Evolutionary conservation across 1,140 invertebrate genomes (phyloP).

Genomic region (Euwallacea fornicatus): DNA sequence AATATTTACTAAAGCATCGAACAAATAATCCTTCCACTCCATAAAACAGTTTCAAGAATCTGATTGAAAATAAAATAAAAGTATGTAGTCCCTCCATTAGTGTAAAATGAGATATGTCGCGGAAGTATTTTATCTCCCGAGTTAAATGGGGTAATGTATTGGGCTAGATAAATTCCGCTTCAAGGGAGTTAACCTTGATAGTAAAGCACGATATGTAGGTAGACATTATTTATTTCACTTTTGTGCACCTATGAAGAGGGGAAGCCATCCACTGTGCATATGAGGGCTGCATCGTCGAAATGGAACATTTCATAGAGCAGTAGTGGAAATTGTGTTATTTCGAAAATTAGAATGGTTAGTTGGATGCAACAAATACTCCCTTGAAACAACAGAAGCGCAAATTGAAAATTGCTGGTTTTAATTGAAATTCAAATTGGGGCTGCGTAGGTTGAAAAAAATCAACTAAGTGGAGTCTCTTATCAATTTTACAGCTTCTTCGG

Average conservation of each 20-base stretch:
- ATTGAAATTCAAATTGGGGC: too few relatives aligned
- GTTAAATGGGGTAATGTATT: background rate
- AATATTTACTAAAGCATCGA: too few relatives aligned
- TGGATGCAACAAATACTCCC: too few relatives aligned
- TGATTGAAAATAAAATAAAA: background rate
- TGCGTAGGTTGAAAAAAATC: too few relatives aligned
- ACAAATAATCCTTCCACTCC: background rate
- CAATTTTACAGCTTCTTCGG: background rate
- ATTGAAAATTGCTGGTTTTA: too few relatives aligned
- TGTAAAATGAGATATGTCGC: conserved; percentile 4
- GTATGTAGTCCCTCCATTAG: conserved; percentile 1
- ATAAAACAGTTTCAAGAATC: background rate
- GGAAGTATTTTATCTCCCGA: background rate
- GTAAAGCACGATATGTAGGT: background rate
- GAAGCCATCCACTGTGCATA: background rate
- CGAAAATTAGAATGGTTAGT: too few relatives aligned
- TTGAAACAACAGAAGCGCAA: too few relatives aligned
- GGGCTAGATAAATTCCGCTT: background rate
- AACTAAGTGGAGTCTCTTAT: too few relatives aligned
- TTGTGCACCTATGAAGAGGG: background rate
- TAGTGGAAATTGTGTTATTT: too few relatives aligned
- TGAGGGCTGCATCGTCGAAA: too few relatives aligned
- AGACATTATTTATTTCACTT: background rate
- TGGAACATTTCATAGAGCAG: too few relatives aligned
- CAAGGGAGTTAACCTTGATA: background rate